Base-by-base conservation (phyloP, 2,888 invertebrate genomes). In the Blastobasis lacticolella region DNA sequence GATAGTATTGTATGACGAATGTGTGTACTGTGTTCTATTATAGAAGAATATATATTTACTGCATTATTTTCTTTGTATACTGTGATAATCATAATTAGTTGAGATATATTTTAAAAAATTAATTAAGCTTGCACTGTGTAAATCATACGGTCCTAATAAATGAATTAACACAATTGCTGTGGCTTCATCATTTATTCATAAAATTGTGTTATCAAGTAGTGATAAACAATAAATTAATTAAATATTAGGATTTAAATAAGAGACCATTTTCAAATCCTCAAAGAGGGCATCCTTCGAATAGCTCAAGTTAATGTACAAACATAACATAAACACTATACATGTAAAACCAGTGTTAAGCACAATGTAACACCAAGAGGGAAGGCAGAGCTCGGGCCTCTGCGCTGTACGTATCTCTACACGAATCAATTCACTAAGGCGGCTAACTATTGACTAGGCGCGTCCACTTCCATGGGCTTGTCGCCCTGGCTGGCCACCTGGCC, bases 191-290 rank as follows among this genome's bases (percentile, higher is more conserved):
- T 87, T 87, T 86, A 86, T 86, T 86, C 72, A 79, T 72, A 84
- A 85, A 86, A 80, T 81, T 81, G 75, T 78, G 86, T 88, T 86
- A 86, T 81, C 87, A 76, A 73, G 68, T 77, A 68, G 69, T 75
- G 84, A 84, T 87, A 84, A 85, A 84, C 85, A 85, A 88, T 87
- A 87, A 88, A 85, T 84, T 79, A 85, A 79, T 76, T 80, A 74
- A 74, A 71, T 73, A 78, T 81, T 75, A 80, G 76, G 80, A 78
- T 73, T 75, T 70, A 65, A 73, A 73, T 71, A 70, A 69, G 61
- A 75, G 71, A 79, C 76, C 74, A 66, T 68, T 76, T 23, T 77
- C 61, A 75, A 79, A 80, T 78, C 77, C 76, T 75, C 71, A 66
- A 74, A 72, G 76, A 75, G 68, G 73, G 68, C 67, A 70, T 75